Percentiles rank a stretch among this genome's conserved stretches.
Conservation (phyloP, 2,888 invertebrate species). For the Caenorhabditis afra region DNA sequence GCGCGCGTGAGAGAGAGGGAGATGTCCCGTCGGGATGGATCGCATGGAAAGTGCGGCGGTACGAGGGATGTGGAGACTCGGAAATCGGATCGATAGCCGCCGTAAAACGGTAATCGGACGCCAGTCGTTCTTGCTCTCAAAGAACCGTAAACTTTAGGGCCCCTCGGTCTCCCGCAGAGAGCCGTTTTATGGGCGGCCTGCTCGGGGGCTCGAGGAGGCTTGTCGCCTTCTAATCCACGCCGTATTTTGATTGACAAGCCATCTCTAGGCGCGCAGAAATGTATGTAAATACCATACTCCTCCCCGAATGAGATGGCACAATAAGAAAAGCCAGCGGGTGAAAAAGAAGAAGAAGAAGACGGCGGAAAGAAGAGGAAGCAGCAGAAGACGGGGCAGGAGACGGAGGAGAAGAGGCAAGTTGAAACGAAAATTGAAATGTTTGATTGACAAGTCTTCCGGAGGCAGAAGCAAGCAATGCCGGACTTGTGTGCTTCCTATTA, state of each 20-base stretch:
- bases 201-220: neutral
- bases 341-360: conserved; percentile 19
- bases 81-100: neutral
- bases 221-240: conserved; percentile 12
- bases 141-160: conserved; percentile 26
- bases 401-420: conserved; percentile 37
- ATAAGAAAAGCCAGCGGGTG: conserved; percentile 16
- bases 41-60: neutral
- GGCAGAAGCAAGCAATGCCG: conserved; percentile 8
- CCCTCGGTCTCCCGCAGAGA: neutral
- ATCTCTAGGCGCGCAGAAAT: neutral
- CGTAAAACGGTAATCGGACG: conserved; percentile 47
- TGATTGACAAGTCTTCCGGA: conserved; percentile 63
- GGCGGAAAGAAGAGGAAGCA: conserved; percentile 15
- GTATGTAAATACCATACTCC: conserved; percentile 1
- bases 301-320: conserved; percentile 2
- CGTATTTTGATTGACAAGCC: neutral
- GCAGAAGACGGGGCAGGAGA: conserved; percentile 16
- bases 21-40: neutral
- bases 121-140: conserved; percentile 2
- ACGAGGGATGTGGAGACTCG: neutral
- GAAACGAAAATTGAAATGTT: conserved; percentile 65
- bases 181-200: neutral
- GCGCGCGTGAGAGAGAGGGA: neutral
- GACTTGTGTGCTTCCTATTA: conserved; percentile 46